Conservation (phyloP, 2,113 vertebrate species). For the Coracopsis vasa region DNA sequence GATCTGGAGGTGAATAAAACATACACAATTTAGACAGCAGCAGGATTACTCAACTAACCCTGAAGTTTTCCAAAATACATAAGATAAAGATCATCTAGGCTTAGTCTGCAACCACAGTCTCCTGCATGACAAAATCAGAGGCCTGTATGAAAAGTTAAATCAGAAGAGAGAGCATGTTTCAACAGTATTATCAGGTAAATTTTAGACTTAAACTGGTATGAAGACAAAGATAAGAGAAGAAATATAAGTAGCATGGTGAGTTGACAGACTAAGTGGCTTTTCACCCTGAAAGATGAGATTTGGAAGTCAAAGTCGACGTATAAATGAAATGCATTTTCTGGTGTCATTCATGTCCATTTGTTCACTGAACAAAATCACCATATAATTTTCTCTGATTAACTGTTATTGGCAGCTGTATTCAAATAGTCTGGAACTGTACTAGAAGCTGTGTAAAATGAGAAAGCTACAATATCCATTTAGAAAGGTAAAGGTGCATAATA, state of each 20-base stretch:
- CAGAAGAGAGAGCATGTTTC: conserved; percentile 1
- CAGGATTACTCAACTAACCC: conserved; percentile 21
- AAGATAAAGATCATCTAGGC: background rate
- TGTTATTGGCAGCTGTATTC: background rate
- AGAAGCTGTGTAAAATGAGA: background rate
- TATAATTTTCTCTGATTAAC: background rate
- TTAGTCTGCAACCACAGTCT: conserved; percentile 1
- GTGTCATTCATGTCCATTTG: background rate
- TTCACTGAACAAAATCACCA: background rate
- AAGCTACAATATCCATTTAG: background rate
- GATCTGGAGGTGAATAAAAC: conserved; percentile 13
- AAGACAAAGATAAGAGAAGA: background rate
- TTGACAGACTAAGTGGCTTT: background rate
- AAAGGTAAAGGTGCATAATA: background rate
- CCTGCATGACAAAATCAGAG: conserved; percentile 2
- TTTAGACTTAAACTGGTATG: background rate
- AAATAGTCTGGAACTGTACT: background rate
- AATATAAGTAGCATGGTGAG: background rate
- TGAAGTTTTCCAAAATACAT: conserved; percentile 2
- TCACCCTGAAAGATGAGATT: background rate
- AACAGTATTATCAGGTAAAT: background rate
- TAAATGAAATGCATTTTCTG: background rate
- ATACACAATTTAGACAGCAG: background rate
- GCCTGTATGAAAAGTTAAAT: conserved; percentile 17
- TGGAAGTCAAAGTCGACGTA: background rate